Base-by-base conservation (phyloP, 2,888 invertebrate species). In the Eurois occulta region DNA sequence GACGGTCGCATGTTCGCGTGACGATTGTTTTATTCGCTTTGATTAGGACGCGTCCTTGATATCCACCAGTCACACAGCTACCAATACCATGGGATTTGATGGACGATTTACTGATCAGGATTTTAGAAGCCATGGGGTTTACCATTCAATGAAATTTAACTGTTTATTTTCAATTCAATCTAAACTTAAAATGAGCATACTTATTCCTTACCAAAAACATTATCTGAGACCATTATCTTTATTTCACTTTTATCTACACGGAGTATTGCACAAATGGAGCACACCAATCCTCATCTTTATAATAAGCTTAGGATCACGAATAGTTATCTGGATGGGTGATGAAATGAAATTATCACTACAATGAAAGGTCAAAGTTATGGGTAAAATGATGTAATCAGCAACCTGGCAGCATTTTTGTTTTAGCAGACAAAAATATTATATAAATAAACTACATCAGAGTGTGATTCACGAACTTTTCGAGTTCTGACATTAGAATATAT, bases 201-300 rank as follows among this genome's bases (percentile, higher is more conserved):
- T 68, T 58, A 81, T 75, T 43, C 43, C 48, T 48, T 69, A 69
- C 18, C 21, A 6, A 64, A 83, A 77, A 58, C 43, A 32, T 58
- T 28, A 58, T 72, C 46, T 81, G 78, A 81, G 81, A 81, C 81
- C 83, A 69, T 72, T 55, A 80, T 38, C 18, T 68, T 24, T 58
- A 76, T 55, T 80, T 65, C 21, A 62, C 60, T 46, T 67, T 65
- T 6, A 28, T 18, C 16, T 43, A 62, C 7, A 78, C 68, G 62
- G 83, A 83, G 58, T 83, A 81, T 78, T 58, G 8, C 58, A 68
- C 35, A 41, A 81, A 77, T 77, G 83, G 66, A 78, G 62, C n/a
- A 41, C 32, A 7, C 32, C 18, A 58, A 32, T 60, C 7, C 60
- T 32, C 32, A 32, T 32, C 18, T 60, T 58, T 58, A 58, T 18